Evolutionary conservation across 2,888 invertebrate genomes (phyloP).

Genomic region (Notodonta ziczac): DNA sequence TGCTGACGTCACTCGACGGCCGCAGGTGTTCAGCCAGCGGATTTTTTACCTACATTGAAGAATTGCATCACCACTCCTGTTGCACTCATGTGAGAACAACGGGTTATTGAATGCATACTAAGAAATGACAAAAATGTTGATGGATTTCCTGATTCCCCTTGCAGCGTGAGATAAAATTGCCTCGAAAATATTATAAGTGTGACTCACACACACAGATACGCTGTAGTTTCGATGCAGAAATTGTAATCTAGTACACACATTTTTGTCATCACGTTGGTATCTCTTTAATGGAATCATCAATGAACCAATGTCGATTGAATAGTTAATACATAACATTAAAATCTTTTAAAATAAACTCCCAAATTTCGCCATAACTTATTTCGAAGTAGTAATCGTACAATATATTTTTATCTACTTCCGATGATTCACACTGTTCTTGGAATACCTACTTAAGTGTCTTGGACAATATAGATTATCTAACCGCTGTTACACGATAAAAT

Average conservation of each 20-base stretch:
- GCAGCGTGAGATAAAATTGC: not conserved
- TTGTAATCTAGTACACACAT: not conserved
- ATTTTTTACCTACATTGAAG: conserved; percentile 49
- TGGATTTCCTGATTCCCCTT: conserved; percentile 3
- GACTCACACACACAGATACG: not conserved
- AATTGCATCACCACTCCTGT: conserved; percentile 39
- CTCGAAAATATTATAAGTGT: not conserved
- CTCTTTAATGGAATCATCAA: not conserved
- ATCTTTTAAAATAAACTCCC: conserved; percentile 15
- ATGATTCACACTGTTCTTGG: conserved; percentile 39
- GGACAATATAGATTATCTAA: conserved; percentile 36
- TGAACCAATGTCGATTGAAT: conserved; percentile 2
- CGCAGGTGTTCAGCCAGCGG: conserved; percentile 53
- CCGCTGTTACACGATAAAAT: conserved; percentile 17
- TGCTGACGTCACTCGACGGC: conserved; percentile 52
- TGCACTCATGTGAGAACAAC: conserved; percentile 5
- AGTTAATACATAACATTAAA: conserved; percentile 4
- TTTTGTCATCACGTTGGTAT: not conserved
- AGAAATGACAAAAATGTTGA: conserved; percentile 1
- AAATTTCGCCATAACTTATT: conserved; percentile 17
- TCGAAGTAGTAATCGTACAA: conserved; percentile 20
- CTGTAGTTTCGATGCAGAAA: not conserved
- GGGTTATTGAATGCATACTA: not conserved
- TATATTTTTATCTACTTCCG: conserved; percentile 38
- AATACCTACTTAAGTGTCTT: conserved; percentile 19